Evolutionary conservation across 2,888 invertebrate species (phyloP).

Genomic region (Xylota sylvarum): DNA sequence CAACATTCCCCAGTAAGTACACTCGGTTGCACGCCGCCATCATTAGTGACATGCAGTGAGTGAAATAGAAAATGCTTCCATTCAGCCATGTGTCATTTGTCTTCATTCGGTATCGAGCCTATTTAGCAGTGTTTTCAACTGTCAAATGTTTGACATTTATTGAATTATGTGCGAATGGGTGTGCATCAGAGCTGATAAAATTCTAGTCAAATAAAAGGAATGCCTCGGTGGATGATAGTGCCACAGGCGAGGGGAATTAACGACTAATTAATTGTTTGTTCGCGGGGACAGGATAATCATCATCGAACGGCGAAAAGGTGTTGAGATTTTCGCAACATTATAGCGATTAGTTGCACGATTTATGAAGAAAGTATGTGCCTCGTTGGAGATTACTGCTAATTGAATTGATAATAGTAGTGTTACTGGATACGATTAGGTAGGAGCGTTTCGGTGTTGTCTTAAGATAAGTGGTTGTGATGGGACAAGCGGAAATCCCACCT

Average conservation of each 20-base stretch:
- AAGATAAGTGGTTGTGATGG: too few species aligned
- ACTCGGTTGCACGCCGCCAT: constrained; percentile 28
- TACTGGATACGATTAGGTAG: background rate
- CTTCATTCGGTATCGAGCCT: constrained; percentile 53
- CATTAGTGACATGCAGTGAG: constrained; percentile 36
- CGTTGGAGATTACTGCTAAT: background rate
- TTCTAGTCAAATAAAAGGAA: background rate
- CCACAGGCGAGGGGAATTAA: background rate
- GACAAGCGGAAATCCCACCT: too few species aligned
- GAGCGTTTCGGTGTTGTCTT: background rate
- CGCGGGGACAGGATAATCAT: constrained; percentile 2
- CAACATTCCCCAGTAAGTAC: constrained; percentile 40
- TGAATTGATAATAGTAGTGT: constrained; percentile 4
- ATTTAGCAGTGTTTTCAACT: constrained; percentile 44
- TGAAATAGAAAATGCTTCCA: constrained; percentile 26
- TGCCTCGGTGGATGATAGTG: background rate
- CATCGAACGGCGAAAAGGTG: constrained; percentile 7
- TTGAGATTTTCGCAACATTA: background rate
- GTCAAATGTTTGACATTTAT: constrained; percentile 64
- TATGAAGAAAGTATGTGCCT: background rate
- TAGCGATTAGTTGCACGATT: constrained; percentile 1
- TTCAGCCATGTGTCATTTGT: constrained; percentile 41
- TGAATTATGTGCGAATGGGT: constrained; percentile 33
- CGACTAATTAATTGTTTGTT: background rate
- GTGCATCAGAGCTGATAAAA: background rate